Evolutionary conservation across 1,140 invertebrate species (phyloP), one percentile per base, ranked within the genome.

Genomic region (Microplitis mediator): DNA sequence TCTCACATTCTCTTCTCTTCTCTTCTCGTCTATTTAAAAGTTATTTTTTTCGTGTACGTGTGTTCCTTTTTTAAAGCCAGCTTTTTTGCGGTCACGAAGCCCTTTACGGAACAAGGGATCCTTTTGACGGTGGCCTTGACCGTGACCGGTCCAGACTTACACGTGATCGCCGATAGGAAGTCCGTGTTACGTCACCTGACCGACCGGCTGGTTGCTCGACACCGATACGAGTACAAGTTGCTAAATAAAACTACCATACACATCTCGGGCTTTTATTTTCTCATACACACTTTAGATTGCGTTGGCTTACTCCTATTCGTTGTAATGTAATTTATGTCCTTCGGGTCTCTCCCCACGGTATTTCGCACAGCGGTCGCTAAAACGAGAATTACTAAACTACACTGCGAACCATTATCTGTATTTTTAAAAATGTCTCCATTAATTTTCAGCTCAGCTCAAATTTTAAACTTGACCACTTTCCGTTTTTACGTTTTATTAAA

Each of bases 121-220:
- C 66, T 73, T 72, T 65, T 75, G 51, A 52, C 36, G 39, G 36
- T 66, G 65, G 54, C 74, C 74, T 75, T 75, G 74, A 73, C 71
- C 70, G 66, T 73, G 74, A 75, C 74, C 62, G 62, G 69, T 68
- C 65, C 23, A 62, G 62, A 14, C 70, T 13, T 13, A 52, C 54
- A 75, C 74, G 70, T 75, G 74, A 73, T 66, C 64, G 45, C 56
- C 23, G 34, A 68, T 64, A 68, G 70, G 70, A 73, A 73, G 71
- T 71, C 51, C 5, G 45, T 62, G 51, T 75, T 71, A 67, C 73
- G 73, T 74, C 73, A 71, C 54, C 58, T 66, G 62, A 66, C 6
- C 62, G 56, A 23, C 23, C 23, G 39, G 4, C 5, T 45, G 39
- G 60, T 50, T 71, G 34, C 54, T 14, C 63, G 45, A 45, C 45